Evolutionary conservation across 2,797 vertebrate species (phyloP).

Genomic region (Manis crassicaudata): DNA sequence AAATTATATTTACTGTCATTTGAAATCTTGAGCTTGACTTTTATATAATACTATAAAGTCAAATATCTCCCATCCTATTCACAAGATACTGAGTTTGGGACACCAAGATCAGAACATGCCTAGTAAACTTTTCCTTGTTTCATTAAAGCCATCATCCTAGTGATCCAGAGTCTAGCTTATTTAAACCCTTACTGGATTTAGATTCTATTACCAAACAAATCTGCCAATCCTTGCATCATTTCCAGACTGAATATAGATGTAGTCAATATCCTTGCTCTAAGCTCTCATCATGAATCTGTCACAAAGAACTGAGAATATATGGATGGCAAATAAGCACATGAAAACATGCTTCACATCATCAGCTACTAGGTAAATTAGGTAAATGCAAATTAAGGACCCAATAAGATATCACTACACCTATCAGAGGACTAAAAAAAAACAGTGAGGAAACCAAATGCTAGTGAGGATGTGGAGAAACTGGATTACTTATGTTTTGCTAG

Average conservation of each 20-base stretch:
- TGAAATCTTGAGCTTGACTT: neutral
- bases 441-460: neutral
- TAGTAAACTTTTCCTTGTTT: neutral
- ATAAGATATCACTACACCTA: neutral
- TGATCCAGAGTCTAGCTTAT: neutral
- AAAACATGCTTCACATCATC: neutral
- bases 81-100: neutral
- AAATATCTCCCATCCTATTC: neutral
- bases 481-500: neutral
- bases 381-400: neutral
- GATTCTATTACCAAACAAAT: neutral
- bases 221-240: neutral
- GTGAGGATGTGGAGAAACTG: neutral
- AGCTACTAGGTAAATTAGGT: neutral
- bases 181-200: neutral
- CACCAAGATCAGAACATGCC: neutral
- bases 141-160: neutral
- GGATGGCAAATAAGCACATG: neutral
- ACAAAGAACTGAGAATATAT: neutral
- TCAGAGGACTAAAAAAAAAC: neutral
- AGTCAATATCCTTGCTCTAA: neutral
- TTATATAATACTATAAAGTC: neutral
- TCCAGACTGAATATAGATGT: neutral
- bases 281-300: neutral
- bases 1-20: neutral